Evolutionary conservation across 2,113 vertebrate genomes (phyloP), one percentile per base, ranked within the genome.

Genomic region (Phasianus colchicus): DNA sequence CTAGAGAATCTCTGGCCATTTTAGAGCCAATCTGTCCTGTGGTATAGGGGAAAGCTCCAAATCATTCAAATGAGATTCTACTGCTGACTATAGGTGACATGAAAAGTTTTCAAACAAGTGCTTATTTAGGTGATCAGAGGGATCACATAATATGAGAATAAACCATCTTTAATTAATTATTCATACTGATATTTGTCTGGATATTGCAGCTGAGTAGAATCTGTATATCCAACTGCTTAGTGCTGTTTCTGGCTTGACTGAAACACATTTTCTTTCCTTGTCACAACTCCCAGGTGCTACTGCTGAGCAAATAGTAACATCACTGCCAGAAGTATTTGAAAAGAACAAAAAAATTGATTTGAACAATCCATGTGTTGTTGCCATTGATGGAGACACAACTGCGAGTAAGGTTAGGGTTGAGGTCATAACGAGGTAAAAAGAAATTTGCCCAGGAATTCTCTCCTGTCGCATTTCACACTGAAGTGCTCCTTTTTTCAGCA

Each of bases 211-310:
- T 74, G 45, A 92, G 60, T 69, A 94, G 57, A 92, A 91, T 43
- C 43, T 81, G 40, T 91, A 94, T 32, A 86, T 88, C 88, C 91
- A 95, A 92, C 86, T 92, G 72, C 83, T 89, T 74, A 72, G 60
- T 22, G 75, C 65, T 77, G 75, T 69, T 94, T 78, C 71, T 92
- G 84, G 61, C 91, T 95, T 80, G 74, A 75, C 76, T 70, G 73
- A 90, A 93, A 94, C 69, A 94, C 88, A 77, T 94, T 97, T 97
- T 81, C 94, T 90, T 82, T 82, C 84, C 94, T 73, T 94, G 76
- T 97, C 91, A 80, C 96, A 97, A 95, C 84, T 96, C 90, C 92
- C 94, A 96, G 96, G 95, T 97, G 92, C 93, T 90, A 74, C 88
- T 85, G 92, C 92, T 89, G 92, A 96, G 87, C 89, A 97, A 96